Percentiles rank a stretch among this genome's conserved stretches.
Conservation (phyloP, 2,113 vertebrate genomes). For the Rhineura floridana region DNA sequence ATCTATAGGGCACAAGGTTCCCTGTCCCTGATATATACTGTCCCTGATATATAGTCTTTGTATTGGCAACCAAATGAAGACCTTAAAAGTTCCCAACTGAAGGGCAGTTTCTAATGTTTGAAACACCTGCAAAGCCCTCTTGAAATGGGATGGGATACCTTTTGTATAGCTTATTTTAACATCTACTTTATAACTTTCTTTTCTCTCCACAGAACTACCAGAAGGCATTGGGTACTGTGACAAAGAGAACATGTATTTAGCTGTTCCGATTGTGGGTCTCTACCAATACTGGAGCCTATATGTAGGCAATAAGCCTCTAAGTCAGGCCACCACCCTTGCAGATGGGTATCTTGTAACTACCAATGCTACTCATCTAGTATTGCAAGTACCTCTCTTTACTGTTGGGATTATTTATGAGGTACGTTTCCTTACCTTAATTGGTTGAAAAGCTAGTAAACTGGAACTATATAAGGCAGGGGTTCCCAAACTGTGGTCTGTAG, state of each 20-base stretch:
- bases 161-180: neutral
- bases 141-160: neutral
- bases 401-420: constrained; percentile 66
- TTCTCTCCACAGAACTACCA: constrained; percentile 46
- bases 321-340: neutral
- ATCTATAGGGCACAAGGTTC: no score
- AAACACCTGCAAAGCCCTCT: neutral
- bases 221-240: constrained; percentile 62
- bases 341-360: constrained; percentile 50
- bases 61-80: neutral
- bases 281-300: constrained; percentile 62
- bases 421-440: neutral
- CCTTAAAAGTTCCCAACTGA: neutral
- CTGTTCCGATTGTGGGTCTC: constrained; percentile 43
- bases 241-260: constrained; percentile 52
- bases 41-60: no score
- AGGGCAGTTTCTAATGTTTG: neutral
- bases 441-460: neutral
- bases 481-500: no score
- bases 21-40: no score
- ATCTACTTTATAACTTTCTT: neutral
- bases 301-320: constrained; percentile 55
- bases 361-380: constrained; percentile 60
- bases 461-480: no score
- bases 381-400: constrained; percentile 66